Evolutionary conservation across 2,797 vertebrate species (phyloP), one percentile per base, ranked within the genome.

Genomic region (Champsocephalus esox): DNA sequence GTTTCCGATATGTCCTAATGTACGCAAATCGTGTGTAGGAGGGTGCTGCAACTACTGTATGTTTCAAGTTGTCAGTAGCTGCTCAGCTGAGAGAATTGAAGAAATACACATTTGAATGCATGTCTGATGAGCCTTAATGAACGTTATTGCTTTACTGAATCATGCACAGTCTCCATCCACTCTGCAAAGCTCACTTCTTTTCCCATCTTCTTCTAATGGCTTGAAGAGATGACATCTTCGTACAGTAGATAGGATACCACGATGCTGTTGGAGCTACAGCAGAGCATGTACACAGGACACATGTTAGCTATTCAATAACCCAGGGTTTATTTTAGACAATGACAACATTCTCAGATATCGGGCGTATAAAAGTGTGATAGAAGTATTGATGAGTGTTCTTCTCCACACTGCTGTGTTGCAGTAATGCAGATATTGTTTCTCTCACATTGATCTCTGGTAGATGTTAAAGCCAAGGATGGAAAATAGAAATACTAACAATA

Each of bases 301-400:
- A 32, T 54, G n/a, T 41, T 8, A 4, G 5, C 6, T 56, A 52
- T 38, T 60, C 3, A 51, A 52, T 55, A 77, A 68, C 43, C n/a
- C 24, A n/a, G 54, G 13, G 34, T 67, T 82, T 80, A 48, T 70
- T 75, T 61, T 44, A 71, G 66, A 73, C 32, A 50, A 45, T 21
- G 12, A 0, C 38, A 38, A 17, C 19, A 0, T n/a, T 34, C 50
- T 72, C 55, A 70, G 67, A 76, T 57, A 57, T 67, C 51, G n/a
- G 11, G n/a, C 16, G n/a, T 24, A 46, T 62, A 13, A 9, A 6
- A 8, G 52, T 57, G 50, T 57, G 10, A 19, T 11, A 21, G 21
- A 55, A 55, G 55, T 46, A 10, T 9, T 13, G 21, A 75, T 67
- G 64, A 11, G 3, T 56, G 9, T 19, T 55, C 12, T 56, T 24